phyloP scores from a whole-genome alignment of 2,888 invertebrate species.

The Spilosoma lubricipeda region DNA sequence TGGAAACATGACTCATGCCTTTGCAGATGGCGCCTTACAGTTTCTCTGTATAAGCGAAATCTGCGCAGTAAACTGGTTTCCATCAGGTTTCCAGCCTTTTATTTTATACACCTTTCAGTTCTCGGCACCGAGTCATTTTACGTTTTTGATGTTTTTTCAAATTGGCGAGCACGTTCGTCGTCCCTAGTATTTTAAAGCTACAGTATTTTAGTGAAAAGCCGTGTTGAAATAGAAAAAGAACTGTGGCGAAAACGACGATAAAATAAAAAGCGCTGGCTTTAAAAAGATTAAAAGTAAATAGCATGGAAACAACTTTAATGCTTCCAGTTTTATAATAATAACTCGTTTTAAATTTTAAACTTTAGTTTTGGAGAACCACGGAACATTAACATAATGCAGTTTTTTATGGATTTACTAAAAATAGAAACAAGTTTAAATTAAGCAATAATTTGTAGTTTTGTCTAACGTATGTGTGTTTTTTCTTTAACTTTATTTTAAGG shows the following conservation, averaged over 20 bases:
- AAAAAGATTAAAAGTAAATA: background rate
- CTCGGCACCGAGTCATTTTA: constrained; percentile 7
- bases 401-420: background rate
- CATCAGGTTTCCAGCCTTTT: constrained; percentile 21
- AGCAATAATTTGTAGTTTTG: background rate
- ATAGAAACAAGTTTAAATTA: background rate
- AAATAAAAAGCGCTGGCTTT: background rate
- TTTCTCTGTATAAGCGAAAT: constrained; percentile 5
- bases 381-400: background rate
- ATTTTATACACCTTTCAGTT: constrained; percentile 30
- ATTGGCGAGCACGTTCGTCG: constrained; percentile 4
- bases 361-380: background rate
- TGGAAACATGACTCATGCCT: background rate
- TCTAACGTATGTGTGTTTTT: background rate
- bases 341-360: background rate
- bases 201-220: constrained; percentile 5
- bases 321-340: background rate
- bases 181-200: constrained; percentile 24
- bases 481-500: too few species aligned
- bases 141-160: constrained; percentile 27
- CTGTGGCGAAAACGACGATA: background rate
- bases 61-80: constrained; percentile 16
- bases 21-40: background rate
- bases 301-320: background rate
- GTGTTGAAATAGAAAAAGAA: background rate